phyloP scores from a whole-genome alignment of 2,888 invertebrate species.

The Penaeus monodon region DNA sequence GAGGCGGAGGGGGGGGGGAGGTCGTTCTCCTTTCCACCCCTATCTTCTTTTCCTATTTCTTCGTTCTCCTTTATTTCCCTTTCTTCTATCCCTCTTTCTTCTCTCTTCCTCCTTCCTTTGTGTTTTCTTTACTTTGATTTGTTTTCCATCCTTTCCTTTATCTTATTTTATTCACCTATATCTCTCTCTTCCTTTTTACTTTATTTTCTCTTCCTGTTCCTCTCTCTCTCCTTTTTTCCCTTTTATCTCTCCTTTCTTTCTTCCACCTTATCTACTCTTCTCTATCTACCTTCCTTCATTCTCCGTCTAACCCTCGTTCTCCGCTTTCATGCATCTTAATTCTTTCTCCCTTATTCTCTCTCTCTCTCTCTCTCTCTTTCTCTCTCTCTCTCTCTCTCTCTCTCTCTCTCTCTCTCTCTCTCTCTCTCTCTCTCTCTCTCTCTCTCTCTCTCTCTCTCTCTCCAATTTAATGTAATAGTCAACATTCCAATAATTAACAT shows the following conservation, averaged over 20 bases:
- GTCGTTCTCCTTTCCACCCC: too few species aligned
- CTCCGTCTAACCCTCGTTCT: not conserved
- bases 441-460: not conserved
- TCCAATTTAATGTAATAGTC: not conserved
- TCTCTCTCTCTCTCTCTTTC: not conserved
- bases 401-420: conserved; percentile 13
- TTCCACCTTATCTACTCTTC: not conserved
- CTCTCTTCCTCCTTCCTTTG: not conserved
- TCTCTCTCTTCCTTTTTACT: too few species aligned
- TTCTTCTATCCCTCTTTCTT: too few species aligned
- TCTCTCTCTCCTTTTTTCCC: not conserved
- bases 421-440: not conserved
- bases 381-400: not conserved
- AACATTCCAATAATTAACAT: too few species aligned
- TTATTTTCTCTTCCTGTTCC: not conserved
- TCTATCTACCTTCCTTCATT: not conserved
- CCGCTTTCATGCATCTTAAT: not conserved
- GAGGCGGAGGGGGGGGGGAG: too few species aligned
- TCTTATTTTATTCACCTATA: not conserved
- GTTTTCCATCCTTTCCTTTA: not conserved
- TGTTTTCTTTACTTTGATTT: not conserved
- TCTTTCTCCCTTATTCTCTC: not conserved
- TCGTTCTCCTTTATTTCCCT: too few species aligned
- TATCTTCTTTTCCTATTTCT: too few species aligned
- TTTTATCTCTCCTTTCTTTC: not conserved